Evolutionary conservation across 2,113 vertebrate species (phyloP), one percentile per base, ranked within the genome.

Genomic region (Tragelaphus imberbis): DNA sequence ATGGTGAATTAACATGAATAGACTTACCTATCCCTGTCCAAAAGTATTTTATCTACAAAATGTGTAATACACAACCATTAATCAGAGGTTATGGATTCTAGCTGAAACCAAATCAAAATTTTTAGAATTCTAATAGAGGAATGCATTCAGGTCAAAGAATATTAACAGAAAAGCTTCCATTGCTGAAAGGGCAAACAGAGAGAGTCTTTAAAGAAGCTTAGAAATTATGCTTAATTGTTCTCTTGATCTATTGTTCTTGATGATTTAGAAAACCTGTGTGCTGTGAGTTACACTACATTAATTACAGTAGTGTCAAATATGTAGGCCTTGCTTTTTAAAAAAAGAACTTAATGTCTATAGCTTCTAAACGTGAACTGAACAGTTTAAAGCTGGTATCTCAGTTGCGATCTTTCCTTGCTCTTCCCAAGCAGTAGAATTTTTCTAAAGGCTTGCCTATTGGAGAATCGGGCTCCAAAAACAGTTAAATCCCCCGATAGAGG

Each of bases 51-150:
- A 94, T 93, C 96, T 68, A 84, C 89, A 81, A 93, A 96, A 93
- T 96, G 14, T 97, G 47, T 97, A 95, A 95, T 97, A 97, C 89
- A 93, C 51, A 58, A 77, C 96, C 88, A 92, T 97, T 97, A 98
- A 97, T 87, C 36, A 80, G 87, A 95, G 71, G 87, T 96, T 89
- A 93, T 28, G 27, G 89, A 96, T 93, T 94, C 44, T 51, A 88
- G 40, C 40, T 84, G 53, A 97, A 96, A 90, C 13, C 65, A 75
- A 93, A 80, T 95, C 85, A 91, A 71, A 84, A 86, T 79, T 71
- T 93, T 94, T 51, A 94, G 68, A 53, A 94, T 94, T 85, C n/a
- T 96, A 95, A 95, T 68, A 86, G 68, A 58, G 44, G 44, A 92
- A 11, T 96, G 11, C 79, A 84, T 97, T 91, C 75, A 96, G 90